Conservation (phyloP, 2,113 vertebrate species). For the Poeciliopsis retropinna region DNA sequence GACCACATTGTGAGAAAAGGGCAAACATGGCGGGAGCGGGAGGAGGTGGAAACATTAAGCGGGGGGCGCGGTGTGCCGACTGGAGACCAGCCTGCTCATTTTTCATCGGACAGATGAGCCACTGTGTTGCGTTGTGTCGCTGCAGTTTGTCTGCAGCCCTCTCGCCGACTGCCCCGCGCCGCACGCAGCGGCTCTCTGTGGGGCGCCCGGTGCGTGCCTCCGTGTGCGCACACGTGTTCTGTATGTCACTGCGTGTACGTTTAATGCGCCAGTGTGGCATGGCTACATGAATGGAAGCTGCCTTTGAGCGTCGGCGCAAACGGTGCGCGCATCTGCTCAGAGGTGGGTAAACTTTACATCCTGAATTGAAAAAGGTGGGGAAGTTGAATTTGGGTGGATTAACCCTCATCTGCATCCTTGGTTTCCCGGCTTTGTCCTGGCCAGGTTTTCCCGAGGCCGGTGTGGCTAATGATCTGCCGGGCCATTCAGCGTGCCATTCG, state of each 20-base stretch:
- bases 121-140: slow-evolving; percentile 56
- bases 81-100: slow-evolving; percentile 61
- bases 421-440: slow-evolving; percentile 54
- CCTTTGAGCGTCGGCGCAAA: slow-evolving; percentile 3
- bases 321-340: slow-evolving; percentile 4
- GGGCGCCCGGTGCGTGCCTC: slow-evolving; percentile 46
- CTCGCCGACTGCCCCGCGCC: slow-evolving; percentile 50
- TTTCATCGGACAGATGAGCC: slow-evolving; percentile 78
- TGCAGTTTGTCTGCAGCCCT: slow-evolving; percentile 54
- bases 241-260: slow-evolving; percentile 24
- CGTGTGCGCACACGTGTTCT: slow-evolving; percentile 23
- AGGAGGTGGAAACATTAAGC: slow-evolving; percentile 49
- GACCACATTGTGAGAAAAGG: slow-evolving; percentile 49
- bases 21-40: slow-evolving; percentile 34
- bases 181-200: slow-evolving; percentile 47
- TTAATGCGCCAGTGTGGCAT: slow-evolving; percentile 15
- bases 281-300: background rate
- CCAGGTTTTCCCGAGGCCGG: slow-evolving; percentile 54
- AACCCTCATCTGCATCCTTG: slow-evolving; percentile 63
- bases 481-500: slow-evolving; percentile 65
- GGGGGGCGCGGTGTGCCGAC: slow-evolving; percentile 46
- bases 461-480: slow-evolving; percentile 70
- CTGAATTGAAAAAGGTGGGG: slow-evolving; percentile 57
- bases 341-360: slow-evolving; percentile 56
- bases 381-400: slow-evolving; percentile 61